Conservation (phyloP, 2,797 vertebrate species). For the Luscinia luscinia region DNA sequence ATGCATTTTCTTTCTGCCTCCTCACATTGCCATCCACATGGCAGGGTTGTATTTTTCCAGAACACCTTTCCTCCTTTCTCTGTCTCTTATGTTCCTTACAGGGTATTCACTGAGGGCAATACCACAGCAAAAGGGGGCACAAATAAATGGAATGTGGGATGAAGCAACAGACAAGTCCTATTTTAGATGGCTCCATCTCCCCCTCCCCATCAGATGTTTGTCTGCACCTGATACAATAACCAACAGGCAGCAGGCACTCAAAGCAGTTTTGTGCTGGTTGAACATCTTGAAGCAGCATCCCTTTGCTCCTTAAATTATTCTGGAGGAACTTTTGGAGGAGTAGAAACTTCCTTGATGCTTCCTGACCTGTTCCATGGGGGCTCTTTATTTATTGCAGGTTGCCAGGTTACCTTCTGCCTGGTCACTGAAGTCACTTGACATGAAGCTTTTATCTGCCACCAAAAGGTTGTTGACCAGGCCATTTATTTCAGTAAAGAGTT, state of each 20-base stretch:
- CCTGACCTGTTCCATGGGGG: not conserved
- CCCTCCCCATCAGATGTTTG: not conserved
- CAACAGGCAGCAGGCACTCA: not conserved
- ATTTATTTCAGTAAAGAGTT: not conserved
- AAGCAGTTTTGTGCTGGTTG: not conserved
- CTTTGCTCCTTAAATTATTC: not conserved
- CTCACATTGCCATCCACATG: not conserved
- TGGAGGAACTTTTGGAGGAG: conserved; percentile 1
- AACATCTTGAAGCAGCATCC: not conserved
- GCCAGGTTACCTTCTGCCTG: conserved; percentile 5
- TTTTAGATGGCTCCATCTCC: not conserved
- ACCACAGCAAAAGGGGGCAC: not conserved
- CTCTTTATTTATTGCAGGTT: conserved; percentile 1
- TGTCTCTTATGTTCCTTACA: not conserved
- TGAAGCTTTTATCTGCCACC: not conserved
- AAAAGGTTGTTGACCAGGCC: not conserved
- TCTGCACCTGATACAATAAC: not conserved
- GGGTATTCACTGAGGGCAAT: not conserved
- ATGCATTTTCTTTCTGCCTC: not conserved
- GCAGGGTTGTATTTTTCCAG: not conserved
- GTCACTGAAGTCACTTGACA: conserved; percentile 4
- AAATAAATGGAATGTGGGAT: not conserved
- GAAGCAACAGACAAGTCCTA: not conserved
- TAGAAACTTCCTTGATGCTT: not conserved
- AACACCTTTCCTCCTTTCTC: not conserved